A percentile compares a stretch with the other conserved stretches of the same genome.
phyloP scores from a whole-genome alignment of 2,888 invertebrate genomes.

The Trachelus troglodyta region DNA sequence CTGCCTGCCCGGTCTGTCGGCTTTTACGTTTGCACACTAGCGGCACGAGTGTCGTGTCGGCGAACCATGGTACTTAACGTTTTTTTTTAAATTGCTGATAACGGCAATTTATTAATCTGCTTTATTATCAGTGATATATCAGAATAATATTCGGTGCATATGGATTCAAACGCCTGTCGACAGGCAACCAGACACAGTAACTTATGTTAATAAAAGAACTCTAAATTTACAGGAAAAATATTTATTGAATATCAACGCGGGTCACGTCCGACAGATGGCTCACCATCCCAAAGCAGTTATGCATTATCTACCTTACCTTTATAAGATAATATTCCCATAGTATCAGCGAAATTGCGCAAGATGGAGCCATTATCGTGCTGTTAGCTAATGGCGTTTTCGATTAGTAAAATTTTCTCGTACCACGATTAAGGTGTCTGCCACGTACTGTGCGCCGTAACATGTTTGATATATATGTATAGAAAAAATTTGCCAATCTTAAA shows the following conservation, averaged over 20 bases:
- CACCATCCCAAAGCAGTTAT: background rate
- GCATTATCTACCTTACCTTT: background rate
- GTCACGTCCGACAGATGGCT: background rate
- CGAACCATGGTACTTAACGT: background rate
- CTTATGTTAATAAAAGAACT: background rate
- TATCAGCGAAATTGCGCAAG: background rate
- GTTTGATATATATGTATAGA: too few relatives aligned
- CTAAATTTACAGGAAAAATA: background rate
- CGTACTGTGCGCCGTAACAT: too few relatives aligned
- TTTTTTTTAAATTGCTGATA: background rate
- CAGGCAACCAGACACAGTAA: background rate
- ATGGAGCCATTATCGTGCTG: background rate
- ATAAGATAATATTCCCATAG: background rate
- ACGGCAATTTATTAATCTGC: background rate
- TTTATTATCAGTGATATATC: background rate
- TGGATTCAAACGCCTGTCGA: background rate
- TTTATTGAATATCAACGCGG: background rate
- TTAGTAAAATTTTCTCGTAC: too few relatives aligned
- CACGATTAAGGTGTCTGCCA: too few relatives aligned
- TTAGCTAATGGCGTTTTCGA: too few relatives aligned
- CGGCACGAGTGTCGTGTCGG: background rate
- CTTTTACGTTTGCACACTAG: constrained; percentile 31
- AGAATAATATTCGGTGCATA: background rate
- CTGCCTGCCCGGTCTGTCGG: constrained; percentile 36
- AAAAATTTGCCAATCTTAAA: too few relatives aligned